Base-by-base conservation (phyloP, 1,140 invertebrate genomes). In the Anthonomus grandis region DNA sequence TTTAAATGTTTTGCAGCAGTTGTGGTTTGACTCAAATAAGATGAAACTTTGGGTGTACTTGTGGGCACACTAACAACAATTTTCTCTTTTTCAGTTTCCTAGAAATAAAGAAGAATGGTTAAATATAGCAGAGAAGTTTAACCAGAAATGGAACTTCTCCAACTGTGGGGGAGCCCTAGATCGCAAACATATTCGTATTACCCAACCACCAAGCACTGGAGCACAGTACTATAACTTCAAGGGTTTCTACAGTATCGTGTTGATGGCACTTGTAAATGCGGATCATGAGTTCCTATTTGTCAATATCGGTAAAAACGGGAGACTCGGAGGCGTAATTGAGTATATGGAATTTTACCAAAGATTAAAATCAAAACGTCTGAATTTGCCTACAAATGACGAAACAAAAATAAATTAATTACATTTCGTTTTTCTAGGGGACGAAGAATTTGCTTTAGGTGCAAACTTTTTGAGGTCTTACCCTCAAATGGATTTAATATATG, bases 301-400 rank as follows among this genome's bases (percentile, higher is more conserved):
- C n/a, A 31, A 49, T n/a, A 27, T 49, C 9, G 47, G 47, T 8
- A 49, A 49, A 34, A 49, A 49, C 31, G 47, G 47, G n/a, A 49
- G 47, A 34, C 3, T 37, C 10, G 47, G 47, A 6, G 27, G 27
- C 10, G 27, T 34, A 9, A 13, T 49, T 8, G 47, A 49, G 18
- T 49, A 49, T 34, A 49, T 31, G 5, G 10, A 34, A 6, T 49
- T 49, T 49, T 17, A 27, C 18, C 13, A 13, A n/a, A n/a, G n/a
- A n/a, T n/a, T n/a, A n/a, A n/a, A n/a, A n/a, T n/a, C n/a, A n/a
- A n/a, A n/a, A n/a, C n/a, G n/a, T n/a, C n/a, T n/a, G n/a, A n/a
- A n/a, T n/a, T n/a, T n/a, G n/a, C n/a, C n/a, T n/a, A n/a, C n/a
- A n/a, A n/a, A n/a, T n/a, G n/a, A n/a, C n/a, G n/a, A n/a, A n/a